Conservation (phyloP, 2,797 vertebrate genomes). For the Staurois parvus region DNA sequence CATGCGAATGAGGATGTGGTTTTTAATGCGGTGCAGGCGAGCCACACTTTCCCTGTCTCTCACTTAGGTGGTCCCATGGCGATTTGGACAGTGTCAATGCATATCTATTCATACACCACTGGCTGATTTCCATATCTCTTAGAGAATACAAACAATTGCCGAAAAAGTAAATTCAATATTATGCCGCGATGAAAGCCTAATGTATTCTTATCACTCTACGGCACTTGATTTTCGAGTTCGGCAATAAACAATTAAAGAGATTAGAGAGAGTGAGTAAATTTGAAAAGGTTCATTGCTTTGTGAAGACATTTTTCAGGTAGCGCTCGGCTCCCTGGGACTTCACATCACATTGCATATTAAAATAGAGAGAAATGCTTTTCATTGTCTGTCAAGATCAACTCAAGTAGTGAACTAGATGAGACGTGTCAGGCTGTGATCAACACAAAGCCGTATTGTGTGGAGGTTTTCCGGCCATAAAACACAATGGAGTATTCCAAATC, state of each 20-base stretch:
- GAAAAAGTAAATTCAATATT: conserved; percentile 64
- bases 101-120: conserved; percentile 67
- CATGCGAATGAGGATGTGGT: conserved; percentile 75
- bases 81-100: conserved; percentile 55
- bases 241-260: conserved; percentile 63
- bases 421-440: conserved; percentile 52
- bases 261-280: conserved; percentile 49
- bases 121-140: conserved; percentile 68
- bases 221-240: conserved; percentile 63
- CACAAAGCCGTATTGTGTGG: conserved; percentile 23
- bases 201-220: conserved; percentile 66
- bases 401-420: conserved; percentile 29
- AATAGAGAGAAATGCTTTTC: conserved; percentile 53
- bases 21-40: conserved; percentile 67
- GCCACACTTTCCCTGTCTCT: conserved; percentile 65
- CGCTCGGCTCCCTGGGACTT: conserved; percentile 47
- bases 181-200: conserved; percentile 68
- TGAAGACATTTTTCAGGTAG: conserved; percentile 58
- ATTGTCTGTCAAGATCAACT: conserved; percentile 56
- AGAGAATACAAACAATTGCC: conserved; percentile 68
- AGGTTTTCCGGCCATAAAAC: conserved; percentile 27
- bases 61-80: conserved; percentile 62
- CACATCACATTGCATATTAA: conserved; percentile 54
- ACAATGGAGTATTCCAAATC: conserved; percentile 26
- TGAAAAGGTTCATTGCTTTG: conserved; percentile 63